phyloP scores from a whole-genome alignment of 35 echinoderm and acorn worm species.

The Apostichopus parvimensis region DNA sequence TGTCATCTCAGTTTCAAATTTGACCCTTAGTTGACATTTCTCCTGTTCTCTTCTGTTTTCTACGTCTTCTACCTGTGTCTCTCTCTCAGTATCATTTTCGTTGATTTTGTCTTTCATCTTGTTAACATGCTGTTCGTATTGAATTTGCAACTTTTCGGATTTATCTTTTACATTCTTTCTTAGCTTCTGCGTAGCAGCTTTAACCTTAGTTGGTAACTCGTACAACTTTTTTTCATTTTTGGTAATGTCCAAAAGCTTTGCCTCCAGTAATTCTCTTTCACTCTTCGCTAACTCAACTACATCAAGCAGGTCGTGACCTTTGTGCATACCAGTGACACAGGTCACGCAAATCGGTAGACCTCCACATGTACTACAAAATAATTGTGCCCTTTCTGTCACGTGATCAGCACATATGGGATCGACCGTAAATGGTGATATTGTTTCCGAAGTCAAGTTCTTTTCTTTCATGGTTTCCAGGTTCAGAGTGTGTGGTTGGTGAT shows the following conservation, averaged over 20 bases:
- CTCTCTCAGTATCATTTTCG: neutral
- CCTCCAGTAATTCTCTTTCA: neutral
- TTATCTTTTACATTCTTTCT: neutral
- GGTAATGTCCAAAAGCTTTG: neutral
- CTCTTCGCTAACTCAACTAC: neutral
- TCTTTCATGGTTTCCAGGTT: neutral
- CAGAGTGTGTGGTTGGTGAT: neutral
- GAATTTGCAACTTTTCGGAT: neutral
- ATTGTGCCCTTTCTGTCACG: neutral
- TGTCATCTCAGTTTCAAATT: too few relatives aligned
- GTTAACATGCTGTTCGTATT: neutral
- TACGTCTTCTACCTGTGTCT: neutral
- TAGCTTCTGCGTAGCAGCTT: neutral
- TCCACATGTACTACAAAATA: conserved; percentile 4
- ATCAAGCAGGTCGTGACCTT: neutral
- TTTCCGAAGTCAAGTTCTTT: neutral
- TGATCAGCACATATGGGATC: neutral
- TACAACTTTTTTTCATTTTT: neutral
- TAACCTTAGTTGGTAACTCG: neutral
- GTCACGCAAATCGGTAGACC: neutral
- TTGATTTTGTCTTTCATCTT: neutral
- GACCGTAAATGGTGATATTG: neutral
- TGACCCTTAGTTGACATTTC: neutral
- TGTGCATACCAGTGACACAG: neutral
- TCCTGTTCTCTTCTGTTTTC: neutral